Percentiles rank a stretch among this genome's conserved stretches.
These are phyloP conservation scores for Mythimna vitellina DNA, from an alignment of 2,888 invertebrate genomes.

Conservation along the genomic window DNA sequence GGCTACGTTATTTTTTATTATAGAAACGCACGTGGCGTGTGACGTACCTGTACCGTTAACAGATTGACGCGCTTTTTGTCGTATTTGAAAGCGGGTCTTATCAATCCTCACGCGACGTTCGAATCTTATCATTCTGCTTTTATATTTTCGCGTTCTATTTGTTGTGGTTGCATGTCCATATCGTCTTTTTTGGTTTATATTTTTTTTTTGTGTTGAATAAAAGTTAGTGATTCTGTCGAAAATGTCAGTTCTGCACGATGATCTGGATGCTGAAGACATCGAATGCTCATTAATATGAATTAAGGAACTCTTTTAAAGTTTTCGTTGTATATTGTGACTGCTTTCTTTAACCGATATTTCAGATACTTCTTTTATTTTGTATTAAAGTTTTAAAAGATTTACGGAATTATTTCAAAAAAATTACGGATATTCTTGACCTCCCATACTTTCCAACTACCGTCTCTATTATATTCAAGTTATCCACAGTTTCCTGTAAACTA, in stretches of 20 bases:
- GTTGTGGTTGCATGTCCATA: slow-evolving; percentile 51
- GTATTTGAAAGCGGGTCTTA: slow-evolving; percentile 47
- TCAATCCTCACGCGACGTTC: slow-evolving; percentile 51
- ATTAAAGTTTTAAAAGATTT: not conserved
- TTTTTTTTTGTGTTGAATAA: slow-evolving; percentile 16
- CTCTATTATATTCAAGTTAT: slow-evolving; percentile 54
- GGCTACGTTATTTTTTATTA: slow-evolving; percentile 77
- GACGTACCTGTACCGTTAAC: slow-evolving; percentile 60
- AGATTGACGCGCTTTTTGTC: slow-evolving; percentile 50
- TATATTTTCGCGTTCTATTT: slow-evolving; percentile 48
- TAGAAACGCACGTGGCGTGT: slow-evolving; percentile 73
- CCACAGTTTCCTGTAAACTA: slow-evolving; percentile 79
- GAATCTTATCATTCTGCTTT: slow-evolving; percentile 52
- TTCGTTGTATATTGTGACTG: not conserved
- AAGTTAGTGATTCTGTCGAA: slow-evolving; percentile 7
- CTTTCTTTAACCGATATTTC: not conserved
- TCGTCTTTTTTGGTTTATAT: slow-evolving; percentile 36
- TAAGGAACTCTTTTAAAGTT: not conserved
- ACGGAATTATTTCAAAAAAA: not conserved
- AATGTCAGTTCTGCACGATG: slow-evolving; percentile 20
- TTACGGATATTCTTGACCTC: slow-evolving; percentile 2
- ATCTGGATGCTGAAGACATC: slow-evolving; percentile 9
- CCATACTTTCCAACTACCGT: slow-evolving; percentile 23
- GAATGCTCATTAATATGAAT: slow-evolving; percentile 17
- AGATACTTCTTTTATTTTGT: not conserved